These are phyloP conservation scores for Etheostoma perlongum DNA, from an alignment of 2,797 vertebrate species.

Conservation along the genomic window DNA sequence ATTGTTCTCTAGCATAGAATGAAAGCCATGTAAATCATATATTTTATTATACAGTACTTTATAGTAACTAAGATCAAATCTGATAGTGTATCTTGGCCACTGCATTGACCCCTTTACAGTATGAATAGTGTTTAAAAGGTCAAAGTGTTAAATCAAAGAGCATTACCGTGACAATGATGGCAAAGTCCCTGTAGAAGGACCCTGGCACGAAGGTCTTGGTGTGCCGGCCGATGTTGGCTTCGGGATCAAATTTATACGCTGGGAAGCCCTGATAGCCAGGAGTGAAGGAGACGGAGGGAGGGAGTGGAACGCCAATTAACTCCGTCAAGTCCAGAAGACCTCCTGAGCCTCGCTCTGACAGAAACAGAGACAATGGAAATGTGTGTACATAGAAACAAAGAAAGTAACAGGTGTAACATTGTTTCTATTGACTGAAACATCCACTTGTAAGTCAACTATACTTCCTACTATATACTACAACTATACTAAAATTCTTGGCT, in stretches of 20 bases:
- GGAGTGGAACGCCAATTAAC: conserved; percentile 91
- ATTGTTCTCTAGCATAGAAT: neutral
- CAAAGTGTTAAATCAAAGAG: rapidly evolving
- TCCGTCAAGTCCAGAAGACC: conserved; percentile 89
- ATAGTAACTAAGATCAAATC: neutral
- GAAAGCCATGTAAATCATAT: neutral
- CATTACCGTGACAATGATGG: conserved; percentile 84
- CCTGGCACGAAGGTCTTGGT: conserved; percentile 87
- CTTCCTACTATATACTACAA: too few species aligned
- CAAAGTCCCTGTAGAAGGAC: conserved; percentile 90
- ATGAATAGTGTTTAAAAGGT: conserved; percentile 4
- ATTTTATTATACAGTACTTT: neutral
- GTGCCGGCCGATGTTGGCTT: conserved; percentile 89
- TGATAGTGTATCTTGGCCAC: neutral
- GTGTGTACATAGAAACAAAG: neutral
- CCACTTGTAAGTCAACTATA: neutral
- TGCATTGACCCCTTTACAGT: neutral
- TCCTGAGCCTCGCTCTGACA: conserved; percentile 83
- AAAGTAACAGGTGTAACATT: neutral
- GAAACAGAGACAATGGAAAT: conserved; percentile 5
- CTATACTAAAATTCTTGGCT: too few species aligned
- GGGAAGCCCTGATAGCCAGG: conserved; percentile 90
- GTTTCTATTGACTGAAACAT: neutral
- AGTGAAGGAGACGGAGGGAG: conserved; percentile 90
- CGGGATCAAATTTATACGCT: conserved; percentile 89